Conservation (phyloP, 1,140 invertebrate genomes). For the Tetragonula clypearis region DNA sequence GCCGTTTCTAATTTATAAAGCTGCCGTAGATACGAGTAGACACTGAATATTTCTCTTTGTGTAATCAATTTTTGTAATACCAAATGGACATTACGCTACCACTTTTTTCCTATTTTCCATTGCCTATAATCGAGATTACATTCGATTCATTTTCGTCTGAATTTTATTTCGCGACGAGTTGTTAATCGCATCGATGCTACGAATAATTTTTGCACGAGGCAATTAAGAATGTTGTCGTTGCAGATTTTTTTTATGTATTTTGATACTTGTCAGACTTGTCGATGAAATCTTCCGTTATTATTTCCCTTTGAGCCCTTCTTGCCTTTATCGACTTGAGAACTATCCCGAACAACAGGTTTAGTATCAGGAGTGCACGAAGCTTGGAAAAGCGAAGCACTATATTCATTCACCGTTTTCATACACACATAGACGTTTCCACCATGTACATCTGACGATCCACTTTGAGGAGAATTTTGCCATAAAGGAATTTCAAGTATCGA, state of each 20-base stretch:
- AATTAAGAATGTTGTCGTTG: neutral
- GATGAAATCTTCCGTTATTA: too few species aligned
- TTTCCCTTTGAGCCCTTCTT: neutral
- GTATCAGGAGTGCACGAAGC: constrained; percentile 73
- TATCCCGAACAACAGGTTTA: constrained; percentile 44
- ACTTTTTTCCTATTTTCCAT: too few species aligned
- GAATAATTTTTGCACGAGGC: too few species aligned
- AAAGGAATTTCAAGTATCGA: neutral
- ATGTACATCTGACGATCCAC: too few species aligned
- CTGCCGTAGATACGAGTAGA: neutral
- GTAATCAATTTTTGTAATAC: too few species aligned
- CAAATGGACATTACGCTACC: too few species aligned
- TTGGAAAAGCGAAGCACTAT: constrained; percentile 32
- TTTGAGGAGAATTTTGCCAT: neutral
- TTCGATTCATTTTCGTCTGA: too few species aligned
- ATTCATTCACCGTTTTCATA: constrained; percentile 18
- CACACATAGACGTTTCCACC: neutral
- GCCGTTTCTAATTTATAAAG: neutral
- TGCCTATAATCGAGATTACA: too few species aligned
- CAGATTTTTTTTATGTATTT: neutral
- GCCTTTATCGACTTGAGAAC: constrained; percentile 57
- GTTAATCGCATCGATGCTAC: too few species aligned
- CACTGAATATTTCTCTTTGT: neutral
- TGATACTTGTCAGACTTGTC: neutral
- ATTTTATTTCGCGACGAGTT: too few species aligned